Percentiles rank a stretch among this genome's conserved stretches.
Conservation (phyloP, 1,140 invertebrate species). For the Drosophila lacteicornis region DNA sequence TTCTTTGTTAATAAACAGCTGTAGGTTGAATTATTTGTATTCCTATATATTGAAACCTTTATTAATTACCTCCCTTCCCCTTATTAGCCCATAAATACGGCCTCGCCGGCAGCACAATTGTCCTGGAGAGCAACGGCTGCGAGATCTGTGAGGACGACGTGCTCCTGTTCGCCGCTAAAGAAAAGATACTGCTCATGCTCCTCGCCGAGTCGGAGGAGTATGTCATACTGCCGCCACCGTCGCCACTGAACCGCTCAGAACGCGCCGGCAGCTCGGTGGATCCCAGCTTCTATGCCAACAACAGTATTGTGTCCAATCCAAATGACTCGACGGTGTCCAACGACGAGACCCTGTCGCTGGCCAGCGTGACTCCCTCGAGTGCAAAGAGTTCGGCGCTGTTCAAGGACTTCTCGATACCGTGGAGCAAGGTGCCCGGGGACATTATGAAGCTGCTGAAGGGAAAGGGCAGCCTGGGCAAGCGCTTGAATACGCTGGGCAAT, state of each 20-base stretch:
- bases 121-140: conserved; percentile 72
- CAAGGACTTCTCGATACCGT: conserved; percentile 73
- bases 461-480: conserved; percentile 65
- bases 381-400: conserved; percentile 62
- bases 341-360: conserved; percentile 67
- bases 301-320: conserved; percentile 65
- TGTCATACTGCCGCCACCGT: conserved; percentile 67
- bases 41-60: no score
- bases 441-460: conserved; percentile 68
- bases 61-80: not conserved
- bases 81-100: conserved; percentile 68
- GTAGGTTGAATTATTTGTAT: no score
- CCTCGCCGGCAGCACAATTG: conserved; percentile 63
- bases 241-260: conserved; percentile 68
- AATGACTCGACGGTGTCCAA: conserved; percentile 74
- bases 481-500: conserved; percentile 66
- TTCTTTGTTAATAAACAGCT: no score
- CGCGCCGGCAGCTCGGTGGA: conserved; percentile 71
- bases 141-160: conserved; percentile 76
- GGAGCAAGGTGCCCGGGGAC: conserved; percentile 69
- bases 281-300: conserved; percentile 68
- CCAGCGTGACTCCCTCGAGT: conserved; percentile 66
- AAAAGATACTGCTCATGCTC: conserved; percentile 71
- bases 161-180: conserved; percentile 67
- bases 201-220: conserved; percentile 67